phyloP scores from a whole-genome alignment of 2,888 invertebrate genomes.

The Rhagonycha lutea region DNA sequence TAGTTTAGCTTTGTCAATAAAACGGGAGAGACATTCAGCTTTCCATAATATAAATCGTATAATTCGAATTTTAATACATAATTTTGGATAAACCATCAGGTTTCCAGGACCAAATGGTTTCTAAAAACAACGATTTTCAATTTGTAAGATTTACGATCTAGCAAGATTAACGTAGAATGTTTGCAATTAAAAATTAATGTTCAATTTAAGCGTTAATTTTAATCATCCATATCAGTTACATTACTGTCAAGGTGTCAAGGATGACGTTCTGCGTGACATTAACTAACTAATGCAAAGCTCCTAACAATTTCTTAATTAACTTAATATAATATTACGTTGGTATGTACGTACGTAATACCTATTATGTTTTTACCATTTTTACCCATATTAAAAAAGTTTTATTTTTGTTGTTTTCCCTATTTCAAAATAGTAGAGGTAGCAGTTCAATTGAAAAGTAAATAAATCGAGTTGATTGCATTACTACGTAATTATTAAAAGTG shows the following conservation, averaged over 20 bases:
- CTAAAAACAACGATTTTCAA: neutral
- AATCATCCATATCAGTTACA: neutral
- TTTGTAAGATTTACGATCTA: neutral
- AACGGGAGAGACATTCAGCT: no score
- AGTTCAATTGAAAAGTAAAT: no score
- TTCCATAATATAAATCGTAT: no score
- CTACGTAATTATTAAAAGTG: neutral
- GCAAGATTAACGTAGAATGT: neutral
- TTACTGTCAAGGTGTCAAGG: neutral
- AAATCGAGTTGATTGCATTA: neutral
- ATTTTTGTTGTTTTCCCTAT: neutral
- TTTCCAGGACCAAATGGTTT: neutral
- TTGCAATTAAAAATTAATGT: neutral
- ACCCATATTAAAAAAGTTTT: no score
- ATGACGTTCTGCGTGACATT: neutral
- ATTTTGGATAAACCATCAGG: no score
- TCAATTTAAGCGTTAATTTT: neutral
- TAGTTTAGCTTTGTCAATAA: no score
- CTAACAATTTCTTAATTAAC: neutral
- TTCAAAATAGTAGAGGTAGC: no score
- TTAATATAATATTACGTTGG: neutral
- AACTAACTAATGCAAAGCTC: neutral
- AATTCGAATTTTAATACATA: no score
- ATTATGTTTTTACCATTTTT: no score
- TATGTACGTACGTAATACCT: no score